A percentile compares a stretch with the other conserved stretches of the same genome.
These are phyloP conservation scores for Sepiola atlantica DNA, from an alignment of 2,888 invertebrate species.

Conservation along the genomic window DNA sequence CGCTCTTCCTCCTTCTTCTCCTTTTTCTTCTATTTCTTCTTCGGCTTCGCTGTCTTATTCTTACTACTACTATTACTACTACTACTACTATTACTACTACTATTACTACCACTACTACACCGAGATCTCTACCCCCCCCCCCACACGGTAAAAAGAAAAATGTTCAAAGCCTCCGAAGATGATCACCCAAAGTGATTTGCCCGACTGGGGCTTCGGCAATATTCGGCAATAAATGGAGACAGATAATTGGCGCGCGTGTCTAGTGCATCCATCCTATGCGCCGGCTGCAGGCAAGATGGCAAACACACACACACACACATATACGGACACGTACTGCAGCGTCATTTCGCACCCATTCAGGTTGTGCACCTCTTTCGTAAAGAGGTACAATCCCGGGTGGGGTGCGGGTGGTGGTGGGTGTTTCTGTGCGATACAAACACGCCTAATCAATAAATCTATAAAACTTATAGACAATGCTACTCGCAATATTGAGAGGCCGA, in stretches of 20 bases:
- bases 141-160: neutral
- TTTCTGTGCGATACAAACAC: too few relatives aligned
- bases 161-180: neutral
- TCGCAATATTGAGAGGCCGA: neutral
- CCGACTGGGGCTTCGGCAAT: neutral
- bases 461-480: neutral
- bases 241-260: conserved; percentile 14
- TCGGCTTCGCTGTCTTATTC: too few relatives aligned
- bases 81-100: too few relatives aligned
- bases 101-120: too few relatives aligned
- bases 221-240: neutral
- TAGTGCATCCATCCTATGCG: too few relatives aligned
- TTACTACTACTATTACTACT: too few relatives aligned
- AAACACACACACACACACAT: neutral
- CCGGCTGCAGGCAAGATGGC: neutral
- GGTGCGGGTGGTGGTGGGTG: too few relatives aligned
- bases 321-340: neutral
- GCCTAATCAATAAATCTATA: neutral
- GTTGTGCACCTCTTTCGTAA: neutral
- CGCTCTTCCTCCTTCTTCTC: too few relatives aligned
- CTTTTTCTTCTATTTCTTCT: too few relatives aligned
- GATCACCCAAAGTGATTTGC: neutral
- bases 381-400: neutral
- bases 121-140: too few relatives aligned
- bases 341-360: neutral